A percentile compares a stretch with the other conserved stretches of the same genome.
phyloP scores from a whole-genome alignment of 2,888 invertebrate species.

The Parnassius mnemosyne region DNA sequence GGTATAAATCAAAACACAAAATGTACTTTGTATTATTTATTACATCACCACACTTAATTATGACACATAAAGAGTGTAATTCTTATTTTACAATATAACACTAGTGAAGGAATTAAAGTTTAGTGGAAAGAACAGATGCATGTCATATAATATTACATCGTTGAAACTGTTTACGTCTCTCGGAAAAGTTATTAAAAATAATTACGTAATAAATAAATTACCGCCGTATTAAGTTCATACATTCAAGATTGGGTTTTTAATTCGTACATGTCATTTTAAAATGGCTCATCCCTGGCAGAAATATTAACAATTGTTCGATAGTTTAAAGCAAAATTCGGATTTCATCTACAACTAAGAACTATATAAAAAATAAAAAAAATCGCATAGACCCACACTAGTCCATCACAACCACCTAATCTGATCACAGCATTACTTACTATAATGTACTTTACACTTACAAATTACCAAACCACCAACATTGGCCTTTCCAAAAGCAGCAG shows the following conservation, averaged over 20 bases:
- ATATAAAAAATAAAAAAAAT: slow-evolving; percentile 56
- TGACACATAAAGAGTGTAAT: slow-evolving; percentile 72
- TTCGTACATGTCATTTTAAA: neutral
- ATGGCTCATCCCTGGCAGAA: slow-evolving; percentile 39
- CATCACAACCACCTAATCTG: slow-evolving; percentile 76
- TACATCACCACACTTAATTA: slow-evolving; percentile 72
- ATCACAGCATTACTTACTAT: slow-evolving; percentile 74
- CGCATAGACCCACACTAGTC: slow-evolving; percentile 55
- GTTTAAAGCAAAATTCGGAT: slow-evolving; percentile 62
- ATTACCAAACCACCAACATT: slow-evolving; percentile 21
- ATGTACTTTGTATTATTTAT: slow-evolving; percentile 51
- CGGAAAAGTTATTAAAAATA: too few species aligned
- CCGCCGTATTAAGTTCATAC: neutral
- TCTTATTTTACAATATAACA: slow-evolving; percentile 59
- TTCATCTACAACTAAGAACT: slow-evolving; percentile 48
- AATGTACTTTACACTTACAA: slow-evolving; percentile 45
- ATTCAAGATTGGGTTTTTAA: neutral
- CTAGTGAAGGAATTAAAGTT: slow-evolving; percentile 50
- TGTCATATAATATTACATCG: slow-evolving; percentile 21
- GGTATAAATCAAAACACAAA: slow-evolving; percentile 22
- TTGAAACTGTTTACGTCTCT: too few species aligned
- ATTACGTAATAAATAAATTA: neutral
- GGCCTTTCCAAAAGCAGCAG: slow-evolving; percentile 5
- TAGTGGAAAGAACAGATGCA: slow-evolving; percentile 52
- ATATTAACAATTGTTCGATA: slow-evolving; percentile 48